Evolutionary conservation across 1,140 invertebrate species (phyloP).

Genomic region (Lordiphosa stackelbergi): DNA sequence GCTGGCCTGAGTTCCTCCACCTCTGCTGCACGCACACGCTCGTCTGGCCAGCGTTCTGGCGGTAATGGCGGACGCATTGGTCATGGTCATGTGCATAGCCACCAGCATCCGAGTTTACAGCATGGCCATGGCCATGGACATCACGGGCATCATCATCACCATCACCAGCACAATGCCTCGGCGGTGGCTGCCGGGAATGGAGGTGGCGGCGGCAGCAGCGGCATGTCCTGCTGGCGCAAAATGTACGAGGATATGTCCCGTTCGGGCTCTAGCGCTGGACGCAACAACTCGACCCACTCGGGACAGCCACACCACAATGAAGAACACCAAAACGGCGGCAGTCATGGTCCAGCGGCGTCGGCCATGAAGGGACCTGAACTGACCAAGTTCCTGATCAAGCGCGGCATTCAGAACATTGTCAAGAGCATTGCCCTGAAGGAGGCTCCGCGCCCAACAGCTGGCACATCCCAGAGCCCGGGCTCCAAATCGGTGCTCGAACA

Average conservation of each 20-base stretch:
- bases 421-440: constrained; percentile 61
- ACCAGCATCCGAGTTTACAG: constrained; percentile 64
- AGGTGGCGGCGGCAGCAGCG: constrained; percentile 1
- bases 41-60: constrained; percentile 30
- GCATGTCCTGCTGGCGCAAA: constrained; percentile 28
- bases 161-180: constrained; percentile 42
- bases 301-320: background rate
- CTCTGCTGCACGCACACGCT: constrained; percentile 35
- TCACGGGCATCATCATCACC: constrained; percentile 41
- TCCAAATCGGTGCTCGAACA: constrained; percentile 76
- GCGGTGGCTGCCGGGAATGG: constrained; percentile 42
- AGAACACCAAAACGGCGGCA: background rate
- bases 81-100: constrained; percentile 60
- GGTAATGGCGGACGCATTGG: constrained; percentile 26
- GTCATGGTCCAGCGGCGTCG: background rate
- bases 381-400: constrained; percentile 78
- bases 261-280: constrained; percentile 1
- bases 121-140: constrained; percentile 39
- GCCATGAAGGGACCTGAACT: constrained; percentile 52
- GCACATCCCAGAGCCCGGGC: background rate
- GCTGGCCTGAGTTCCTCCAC: constrained; percentile 3
- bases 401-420: constrained; percentile 79
- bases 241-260: constrained; percentile 23
- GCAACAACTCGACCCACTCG: constrained; percentile 53
- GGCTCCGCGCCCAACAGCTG: constrained; percentile 15